Conservation (phyloP, 2,113 vertebrate genomes). For the Spea bombifrons region DNA sequence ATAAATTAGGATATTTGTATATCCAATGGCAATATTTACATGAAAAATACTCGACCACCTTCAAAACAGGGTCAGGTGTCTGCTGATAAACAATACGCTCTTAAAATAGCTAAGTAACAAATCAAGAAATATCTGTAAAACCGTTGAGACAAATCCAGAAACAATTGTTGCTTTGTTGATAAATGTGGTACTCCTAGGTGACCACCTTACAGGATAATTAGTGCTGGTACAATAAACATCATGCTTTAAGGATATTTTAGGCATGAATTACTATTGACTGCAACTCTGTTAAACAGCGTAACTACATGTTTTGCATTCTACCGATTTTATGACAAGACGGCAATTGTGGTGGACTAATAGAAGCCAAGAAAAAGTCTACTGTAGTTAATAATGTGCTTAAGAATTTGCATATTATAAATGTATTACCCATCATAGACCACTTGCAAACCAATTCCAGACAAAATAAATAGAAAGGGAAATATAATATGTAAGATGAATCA, state of each 20-base stretch:
- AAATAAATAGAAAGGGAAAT: conserved; percentile 67
- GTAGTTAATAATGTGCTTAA: conserved; percentile 53
- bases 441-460: conserved; percentile 64
- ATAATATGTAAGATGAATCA: conserved; percentile 58
- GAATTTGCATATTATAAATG: conserved; percentile 52
- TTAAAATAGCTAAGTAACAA: too few relatives aligned
- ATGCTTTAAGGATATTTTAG: neutral
- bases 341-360: conserved; percentile 40
- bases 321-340: conserved; percentile 45
- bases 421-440: conserved; percentile 53
- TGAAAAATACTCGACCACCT: too few relatives aligned
- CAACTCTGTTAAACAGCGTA: conserved; percentile 48
- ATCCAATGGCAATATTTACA: too few relatives aligned
- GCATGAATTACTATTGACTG: conserved; percentile 38
- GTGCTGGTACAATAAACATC: too few relatives aligned
- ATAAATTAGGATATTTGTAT: too few relatives aligned
- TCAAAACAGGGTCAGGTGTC: too few relatives aligned
- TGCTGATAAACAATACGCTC: too few relatives aligned
- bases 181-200: too few relatives aligned
- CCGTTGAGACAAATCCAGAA: too few relatives aligned
- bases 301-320: conserved; percentile 46
- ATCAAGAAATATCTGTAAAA: too few relatives aligned
- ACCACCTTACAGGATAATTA: too few relatives aligned
- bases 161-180: too few relatives aligned
- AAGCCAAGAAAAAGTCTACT: conserved; percentile 58